phyloP scores from a whole-genome alignment of 2,888 invertebrate genomes.

The Smittia sp. region DNA sequence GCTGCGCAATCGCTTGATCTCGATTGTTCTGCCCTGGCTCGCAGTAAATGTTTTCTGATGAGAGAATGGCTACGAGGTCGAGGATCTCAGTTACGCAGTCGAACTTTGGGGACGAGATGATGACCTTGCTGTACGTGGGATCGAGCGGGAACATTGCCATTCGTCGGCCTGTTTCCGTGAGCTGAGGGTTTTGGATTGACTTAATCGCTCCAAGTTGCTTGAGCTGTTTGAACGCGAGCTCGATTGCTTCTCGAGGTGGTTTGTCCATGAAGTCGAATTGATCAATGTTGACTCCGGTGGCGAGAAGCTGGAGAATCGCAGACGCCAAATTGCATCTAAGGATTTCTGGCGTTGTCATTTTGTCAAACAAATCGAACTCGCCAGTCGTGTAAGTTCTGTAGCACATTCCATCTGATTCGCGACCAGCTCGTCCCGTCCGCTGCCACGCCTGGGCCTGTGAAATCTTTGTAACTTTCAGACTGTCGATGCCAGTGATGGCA shows the following conservation, averaged over 20 bases:
- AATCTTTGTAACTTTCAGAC: slow-evolving; percentile 74
- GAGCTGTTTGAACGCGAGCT: slow-evolving; percentile 63
- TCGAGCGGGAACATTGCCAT: slow-evolving; percentile 92
- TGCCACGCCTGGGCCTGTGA: slow-evolving; percentile 94
- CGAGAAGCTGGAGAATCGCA: slow-evolving; percentile 73
- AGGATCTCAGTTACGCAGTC: slow-evolving; percentile 77
- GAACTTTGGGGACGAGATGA: slow-evolving; percentile 72
- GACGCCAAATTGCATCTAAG: slow-evolving; percentile 62
- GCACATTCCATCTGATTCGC: slow-evolving; percentile 80
- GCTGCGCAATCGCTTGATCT: slow-evolving; percentile 71
- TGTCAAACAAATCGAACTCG: slow-evolving; percentile 70
- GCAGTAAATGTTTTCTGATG: slow-evolving; percentile 82
- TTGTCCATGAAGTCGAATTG: slow-evolving; percentile 89
- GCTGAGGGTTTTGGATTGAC: slow-evolving; percentile 57
- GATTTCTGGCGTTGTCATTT: slow-evolving; percentile 83
- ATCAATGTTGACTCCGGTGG: slow-evolving; percentile 76
- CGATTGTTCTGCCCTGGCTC: slow-evolving; percentile 67
- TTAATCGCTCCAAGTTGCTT: slow-evolving; percentile 71
- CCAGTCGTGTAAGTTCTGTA: slow-evolving; percentile 81
- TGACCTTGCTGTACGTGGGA: slow-evolving; percentile 79
- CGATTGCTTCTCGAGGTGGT: slow-evolving; percentile 71
- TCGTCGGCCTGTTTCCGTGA: slow-evolving; percentile 76
- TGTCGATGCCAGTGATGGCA: slow-evolving; percentile 76
- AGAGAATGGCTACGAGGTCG: slow-evolving; percentile 81
- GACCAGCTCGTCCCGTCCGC: slow-evolving; percentile 86